Base-by-base conservation (phyloP, 2,797 vertebrate genomes). In the Tachyglossus aculeatus region DNA sequence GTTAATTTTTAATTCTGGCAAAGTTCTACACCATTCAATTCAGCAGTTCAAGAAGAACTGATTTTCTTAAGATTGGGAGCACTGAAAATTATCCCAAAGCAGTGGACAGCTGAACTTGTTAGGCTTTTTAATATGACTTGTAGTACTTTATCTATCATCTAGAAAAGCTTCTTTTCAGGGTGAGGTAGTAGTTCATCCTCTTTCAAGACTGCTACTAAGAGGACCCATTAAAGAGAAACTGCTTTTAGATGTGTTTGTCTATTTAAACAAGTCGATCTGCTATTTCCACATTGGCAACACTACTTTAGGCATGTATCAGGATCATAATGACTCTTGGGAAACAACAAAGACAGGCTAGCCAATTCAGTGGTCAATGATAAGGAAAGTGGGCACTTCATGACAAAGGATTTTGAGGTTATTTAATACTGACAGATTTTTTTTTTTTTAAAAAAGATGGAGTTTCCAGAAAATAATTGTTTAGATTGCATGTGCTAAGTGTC, bases 1-100 rank as follows among this genome's bases (percentile, higher is more conserved):
- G 78, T 82, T 82, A 81, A 87, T 83, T 83, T 87, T 85, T 83
- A 85, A 81, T 82, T 77, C 71, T 69, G 39, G 29, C 45, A 64
- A 71, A 74, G 53, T 83, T 82, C 63, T 81, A 32, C 48, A 50
- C 33, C 55, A 21, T 47, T 41, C 65, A 80, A 69, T 76, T 80
- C 62, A 80, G 41, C 69, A 73, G 59, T 71, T 83, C 67, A 29
- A 58, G 41, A 74, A 76, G 61, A 63, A 34, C 50, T 55, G 16
- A 8, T 21, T 16, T n/a, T n/a, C 47, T 54, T 37, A 25, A 53
- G 22, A 52, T 65, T 73, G 68, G 41, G 13, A 60, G 9, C 66
- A 67, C 24, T 73, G 7, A 37, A 58, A 66, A 25, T 56, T 75
- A 67, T 63, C 18, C 27, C 43, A 27, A 58, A 62, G 58, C 11